Evolutionary conservation across 2,113 vertebrate genomes (phyloP).

Genomic region (Harpagus bidentatus): DNA sequence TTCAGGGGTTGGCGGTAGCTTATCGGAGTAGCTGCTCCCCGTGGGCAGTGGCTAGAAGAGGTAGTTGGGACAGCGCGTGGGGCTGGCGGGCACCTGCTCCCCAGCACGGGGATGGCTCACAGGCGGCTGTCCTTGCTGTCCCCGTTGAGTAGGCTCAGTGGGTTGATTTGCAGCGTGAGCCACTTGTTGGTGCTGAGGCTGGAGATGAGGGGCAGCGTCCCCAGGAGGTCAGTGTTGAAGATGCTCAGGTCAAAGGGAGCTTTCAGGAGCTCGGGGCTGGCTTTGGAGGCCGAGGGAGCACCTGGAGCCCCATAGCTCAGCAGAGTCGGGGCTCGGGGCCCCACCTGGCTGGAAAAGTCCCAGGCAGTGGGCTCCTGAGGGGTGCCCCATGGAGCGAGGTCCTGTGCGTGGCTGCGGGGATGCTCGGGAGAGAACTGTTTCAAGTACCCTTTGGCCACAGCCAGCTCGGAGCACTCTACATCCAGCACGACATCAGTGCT

Average conservation of each 20-base stretch:
- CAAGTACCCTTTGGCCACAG: constrained; percentile 60
- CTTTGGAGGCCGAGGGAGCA: neutral
- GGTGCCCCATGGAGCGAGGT: accelerated
- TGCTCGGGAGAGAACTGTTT: constrained; percentile 12
- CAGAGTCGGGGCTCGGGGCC: neutral
- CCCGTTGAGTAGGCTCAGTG: neutral
- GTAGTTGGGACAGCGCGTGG: neutral
- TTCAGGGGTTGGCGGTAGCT: neutral
- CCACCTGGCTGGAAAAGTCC: neutral
- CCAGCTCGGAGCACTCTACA: neutral
- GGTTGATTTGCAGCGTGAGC: neutral
- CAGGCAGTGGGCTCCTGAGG: neutral
- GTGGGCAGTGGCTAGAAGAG: neutral
- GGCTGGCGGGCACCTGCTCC: neutral
- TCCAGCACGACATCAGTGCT: accelerated
- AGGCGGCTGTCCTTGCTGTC: constrained; percentile 24
- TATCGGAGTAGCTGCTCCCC: neutral
- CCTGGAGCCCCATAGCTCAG: neutral
- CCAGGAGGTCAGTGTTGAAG: constrained; percentile 6
- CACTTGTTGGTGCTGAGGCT: neutral
- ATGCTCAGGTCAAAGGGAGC: neutral
- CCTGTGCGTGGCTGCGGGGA: accelerated
- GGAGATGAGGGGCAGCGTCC: neutral
- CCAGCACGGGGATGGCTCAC: neutral
- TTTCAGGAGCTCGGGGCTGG: neutral